These are phyloP conservation scores for Apamea sordens DNA, from an alignment of 2,888 invertebrate genomes.

Conservation along the genomic window DNA sequence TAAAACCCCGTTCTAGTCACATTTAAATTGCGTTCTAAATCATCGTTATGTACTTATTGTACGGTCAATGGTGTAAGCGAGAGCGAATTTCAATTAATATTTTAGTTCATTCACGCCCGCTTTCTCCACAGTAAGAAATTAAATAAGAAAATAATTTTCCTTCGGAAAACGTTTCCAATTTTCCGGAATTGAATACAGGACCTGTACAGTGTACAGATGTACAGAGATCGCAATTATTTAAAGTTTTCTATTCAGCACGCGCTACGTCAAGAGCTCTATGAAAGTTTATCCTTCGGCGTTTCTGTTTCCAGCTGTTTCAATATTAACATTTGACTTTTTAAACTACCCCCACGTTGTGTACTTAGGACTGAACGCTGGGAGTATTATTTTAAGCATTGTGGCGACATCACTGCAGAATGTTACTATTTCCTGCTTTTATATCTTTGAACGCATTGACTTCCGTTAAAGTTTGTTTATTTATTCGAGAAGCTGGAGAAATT, in stretches of 20 bases:
- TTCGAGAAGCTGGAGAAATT: not conserved
- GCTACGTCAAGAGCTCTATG: constrained; percentile 2
- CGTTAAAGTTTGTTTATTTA: constrained; percentile 1
- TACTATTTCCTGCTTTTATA: constrained; percentile 29
- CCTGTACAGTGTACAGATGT: not conserved
- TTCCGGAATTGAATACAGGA: not conserved
- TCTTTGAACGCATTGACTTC: constrained; percentile 2
- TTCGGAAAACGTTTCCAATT: not conserved
- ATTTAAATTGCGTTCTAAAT: constrained; percentile 46
- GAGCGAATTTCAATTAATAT: not conserved
- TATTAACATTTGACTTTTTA: constrained; percentile 46
- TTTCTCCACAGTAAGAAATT: not conserved
- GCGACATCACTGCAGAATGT: constrained; percentile 19
- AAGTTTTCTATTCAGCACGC: constrained; percentile 15
- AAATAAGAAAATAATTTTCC: not conserved
- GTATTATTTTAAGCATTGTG: constrained; percentile 43
- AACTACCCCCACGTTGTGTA: constrained; percentile 39
- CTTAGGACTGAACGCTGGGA: constrained; percentile 17
- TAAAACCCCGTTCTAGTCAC: constrained; percentile 30
- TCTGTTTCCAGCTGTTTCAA: constrained; percentile 23
- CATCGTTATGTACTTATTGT: constrained; percentile 40
- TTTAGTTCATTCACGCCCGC: not conserved
- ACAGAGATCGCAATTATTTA: constrained; percentile 9
- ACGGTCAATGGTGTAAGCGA: constrained; percentile 5
- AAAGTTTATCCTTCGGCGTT: constrained; percentile 10